Conservation (phyloP, 2,113 vertebrate species). For the Sigmodon hispidus region DNA sequence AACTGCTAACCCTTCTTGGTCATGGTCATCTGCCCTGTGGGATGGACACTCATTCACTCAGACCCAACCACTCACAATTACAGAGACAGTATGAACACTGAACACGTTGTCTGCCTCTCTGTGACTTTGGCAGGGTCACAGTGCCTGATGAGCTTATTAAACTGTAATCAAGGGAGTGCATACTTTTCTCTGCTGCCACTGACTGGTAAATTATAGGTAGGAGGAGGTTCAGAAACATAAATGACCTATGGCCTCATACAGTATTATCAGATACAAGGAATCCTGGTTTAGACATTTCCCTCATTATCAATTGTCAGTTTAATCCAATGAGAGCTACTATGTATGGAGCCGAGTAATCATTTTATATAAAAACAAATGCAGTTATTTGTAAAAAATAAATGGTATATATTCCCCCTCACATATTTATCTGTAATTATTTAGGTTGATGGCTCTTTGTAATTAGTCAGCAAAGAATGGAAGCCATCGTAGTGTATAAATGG, state of each 20-base stretch:
- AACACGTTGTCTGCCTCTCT: background rate
- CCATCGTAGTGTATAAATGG: background rate
- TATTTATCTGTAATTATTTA: background rate
- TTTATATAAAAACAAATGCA: constrained; percentile 31
- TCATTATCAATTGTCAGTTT: background rate
- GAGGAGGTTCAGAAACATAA: background rate
- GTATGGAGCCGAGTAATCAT: background rate
- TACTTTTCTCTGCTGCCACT: background rate
- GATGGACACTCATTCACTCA: background rate
- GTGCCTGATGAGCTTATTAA: constrained; percentile 6
- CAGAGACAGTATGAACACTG: background rate
- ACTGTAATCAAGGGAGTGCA: background rate
- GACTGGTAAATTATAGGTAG: constrained; percentile 20
- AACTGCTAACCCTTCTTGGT: background rate
- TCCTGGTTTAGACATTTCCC: background rate
- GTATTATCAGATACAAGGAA: constrained; percentile 1
- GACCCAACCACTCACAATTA: background rate
- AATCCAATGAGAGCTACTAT: background rate
- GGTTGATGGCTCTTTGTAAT: background rate
- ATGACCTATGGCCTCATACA: background rate
- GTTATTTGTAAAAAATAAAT: background rate
- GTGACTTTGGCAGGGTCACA: background rate
- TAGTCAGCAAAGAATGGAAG: constrained; percentile 34
- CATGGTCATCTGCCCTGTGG: too few species aligned
- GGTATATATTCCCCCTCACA: background rate